These are phyloP conservation scores for Morphnarchus princeps DNA, from an alignment of 2,113 vertebrate genomes.

Conservation along the genomic window DNA sequence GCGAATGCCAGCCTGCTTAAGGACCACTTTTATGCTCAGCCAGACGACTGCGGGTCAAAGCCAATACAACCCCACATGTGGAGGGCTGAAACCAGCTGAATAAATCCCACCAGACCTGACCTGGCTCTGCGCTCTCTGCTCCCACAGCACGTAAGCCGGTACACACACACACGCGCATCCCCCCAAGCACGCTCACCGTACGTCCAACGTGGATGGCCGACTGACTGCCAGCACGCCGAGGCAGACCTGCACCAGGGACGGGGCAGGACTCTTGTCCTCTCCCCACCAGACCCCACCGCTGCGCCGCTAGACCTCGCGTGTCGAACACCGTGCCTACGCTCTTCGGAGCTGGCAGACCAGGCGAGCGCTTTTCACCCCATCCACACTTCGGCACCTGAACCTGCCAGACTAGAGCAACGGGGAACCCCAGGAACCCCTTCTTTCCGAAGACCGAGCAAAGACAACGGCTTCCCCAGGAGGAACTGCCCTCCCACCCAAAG, in stretches of 20 bases:
- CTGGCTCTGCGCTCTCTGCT: background rate
- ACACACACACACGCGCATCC: background rate
- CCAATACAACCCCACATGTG: rapidly evolving
- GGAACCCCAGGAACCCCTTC: background rate
- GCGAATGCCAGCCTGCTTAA: background rate
- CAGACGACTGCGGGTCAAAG: background rate
- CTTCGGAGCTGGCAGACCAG: background rate
- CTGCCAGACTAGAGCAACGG: background rate
- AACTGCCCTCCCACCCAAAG: background rate
- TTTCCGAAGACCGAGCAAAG: background rate
- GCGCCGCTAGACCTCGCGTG: background rate
- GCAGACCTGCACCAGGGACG: background rate
- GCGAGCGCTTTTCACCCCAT: background rate
- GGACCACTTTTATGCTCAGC: background rate
- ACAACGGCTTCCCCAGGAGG: background rate
- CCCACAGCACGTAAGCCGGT: rapidly evolving
- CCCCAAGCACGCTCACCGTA: rapidly evolving
- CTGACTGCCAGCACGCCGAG: rapidly evolving
- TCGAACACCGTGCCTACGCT: background rate
- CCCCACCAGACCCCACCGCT: background rate
- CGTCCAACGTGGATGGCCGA: background rate
- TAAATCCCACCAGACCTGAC: background rate
- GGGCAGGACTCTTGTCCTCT: background rate
- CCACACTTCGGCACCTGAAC: background rate
- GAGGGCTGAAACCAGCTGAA: background rate